Evolutionary conservation across 2,888 invertebrate genomes (phyloP).

Genomic region (Machimus atricapillus): DNA sequence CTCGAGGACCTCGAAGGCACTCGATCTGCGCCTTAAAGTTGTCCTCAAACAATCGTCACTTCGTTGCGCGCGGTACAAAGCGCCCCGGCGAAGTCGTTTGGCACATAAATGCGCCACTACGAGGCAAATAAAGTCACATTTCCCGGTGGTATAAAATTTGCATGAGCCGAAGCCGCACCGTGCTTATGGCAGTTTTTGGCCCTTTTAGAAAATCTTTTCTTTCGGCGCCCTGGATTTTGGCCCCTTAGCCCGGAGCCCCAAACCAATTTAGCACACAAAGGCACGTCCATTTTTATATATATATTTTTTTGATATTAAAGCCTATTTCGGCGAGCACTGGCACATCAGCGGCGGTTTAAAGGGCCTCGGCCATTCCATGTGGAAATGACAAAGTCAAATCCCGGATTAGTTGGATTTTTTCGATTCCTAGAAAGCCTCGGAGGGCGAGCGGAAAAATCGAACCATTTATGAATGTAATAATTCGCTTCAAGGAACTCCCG

Average conservation of each 20-base stretch:
- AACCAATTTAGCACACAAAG: slow-evolving; percentile 6
- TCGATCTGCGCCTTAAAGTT: not conserved
- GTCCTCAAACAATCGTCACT: slow-evolving; percentile 3
- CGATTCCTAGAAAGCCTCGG: not conserved
- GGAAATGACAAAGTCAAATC: slow-evolving; percentile 30
- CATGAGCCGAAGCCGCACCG: not conserved
- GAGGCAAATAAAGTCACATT: slow-evolving; percentile 17
- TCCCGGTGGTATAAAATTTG: slow-evolving; percentile 5
- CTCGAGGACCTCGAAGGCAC: not conserved
- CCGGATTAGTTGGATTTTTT: slow-evolving; percentile 12
- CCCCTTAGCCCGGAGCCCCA: not conserved
- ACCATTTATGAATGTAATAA: slow-evolving; percentile 25
- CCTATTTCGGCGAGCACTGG: not conserved
- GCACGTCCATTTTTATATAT: not conserved
- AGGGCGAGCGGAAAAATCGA: slow-evolving; percentile 5
- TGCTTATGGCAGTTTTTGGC: not conserved
- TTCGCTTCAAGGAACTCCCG: not conserved
- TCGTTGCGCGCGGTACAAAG: not conserved
- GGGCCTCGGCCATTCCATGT: not conserved
- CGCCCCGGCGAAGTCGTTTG: not conserved
- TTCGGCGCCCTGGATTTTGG: not conserved
- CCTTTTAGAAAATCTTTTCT: not conserved
- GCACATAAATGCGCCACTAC: not conserved
- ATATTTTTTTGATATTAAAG: not conserved
- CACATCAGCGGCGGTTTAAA: not conserved